Base-by-base conservation (phyloP, 2,113 vertebrate genomes). In the Tringa solitaria region DNA sequence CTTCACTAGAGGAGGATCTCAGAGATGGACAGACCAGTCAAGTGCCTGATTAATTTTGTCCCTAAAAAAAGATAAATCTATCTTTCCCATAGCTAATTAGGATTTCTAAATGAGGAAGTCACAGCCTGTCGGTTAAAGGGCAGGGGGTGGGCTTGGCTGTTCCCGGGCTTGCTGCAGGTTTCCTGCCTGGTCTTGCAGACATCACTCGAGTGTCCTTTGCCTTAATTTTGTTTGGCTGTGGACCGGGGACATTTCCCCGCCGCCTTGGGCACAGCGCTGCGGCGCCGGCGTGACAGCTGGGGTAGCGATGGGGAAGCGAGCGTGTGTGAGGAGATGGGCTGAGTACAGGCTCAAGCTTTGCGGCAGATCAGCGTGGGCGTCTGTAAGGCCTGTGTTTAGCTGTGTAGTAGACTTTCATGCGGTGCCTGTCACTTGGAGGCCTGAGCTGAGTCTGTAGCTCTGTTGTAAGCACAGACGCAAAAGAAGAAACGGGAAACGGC, bases 31-130 rank as follows among this genome's bases (percentile, higher is more conserved):
- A 23, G n/a, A n/a, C 54, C 60, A 20, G 51, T 46, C 60, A 46
- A 30, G 37, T 67, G 56, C 48, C 68, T 85, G 75, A 72, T 54
- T 82, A 39, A 60, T 51, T 90, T 85, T 78, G 28, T 87, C 59
- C 56, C 39, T 45, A 45, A 48, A 48, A 48, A 48, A 35, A 51
- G 37, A 87, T 46, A 87, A 10, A 56, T 18, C 53, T 14, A 46
- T 89, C 46, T 81, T 82, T 91, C 73, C 83, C 45, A 21, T 48
- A 63, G 63, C 51, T 95, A 79, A 79, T 92, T 51, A 67, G 46
- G 48, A 35, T 86, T 92, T 86, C 95, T 92, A 90, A 93, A 77
- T 89, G 50, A 57, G 91, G 91, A 89, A 92, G 35, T 45, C 46
- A 1, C 32, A 32, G 43, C 87, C 76, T 59, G 43, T 76, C 0